Base-by-base conservation (phyloP, 2,888 invertebrate genomes). In the Patella pellucida region DNA sequence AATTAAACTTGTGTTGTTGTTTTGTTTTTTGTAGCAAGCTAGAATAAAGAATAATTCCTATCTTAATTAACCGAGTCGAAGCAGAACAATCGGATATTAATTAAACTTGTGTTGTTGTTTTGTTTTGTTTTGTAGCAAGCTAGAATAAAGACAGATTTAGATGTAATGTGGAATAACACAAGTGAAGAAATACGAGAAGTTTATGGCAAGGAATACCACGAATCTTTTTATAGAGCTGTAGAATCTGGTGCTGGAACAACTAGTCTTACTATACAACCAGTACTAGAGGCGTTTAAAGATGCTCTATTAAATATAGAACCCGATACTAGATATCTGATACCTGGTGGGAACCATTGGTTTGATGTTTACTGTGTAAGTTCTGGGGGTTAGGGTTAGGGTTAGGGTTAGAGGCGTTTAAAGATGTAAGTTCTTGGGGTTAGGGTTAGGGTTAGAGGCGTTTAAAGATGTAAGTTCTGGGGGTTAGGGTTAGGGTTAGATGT, bases 271-370 rank as follows among this genome's bases (percentile, higher is more conserved):
- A 75, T 80, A 14, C 78, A 72, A 16, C 82, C 83, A 16, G 83
- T 85, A 12, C 78, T 85, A 27, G 82, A 84, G 67, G 81, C 82
- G 16, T 82, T 85, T 83, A 81, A 83, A 67, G 84, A 84, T 72
- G 84, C 84, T 4, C 62, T 85, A 16, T 71, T 80, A 11, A 81
- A 73, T 56, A 52, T 69, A 1, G 73, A 51, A 23, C 85, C 85
- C n/a, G 72, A 74, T 41, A 74, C 78, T 70, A 75, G 84, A 54
- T 85, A 85, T 75, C 76, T 84, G 14, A 81, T 85, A 3, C 79
- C 79, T 67, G 85, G 84, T 31, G 80, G 84, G 52, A 81, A 80
- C 75, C 4, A 14, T 51, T 16, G 78, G 23, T 74, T 80, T 51
- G 85, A 85, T 73, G 68, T 75, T n/a, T 83, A 80, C 71, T 81